These are phyloP conservation scores for Megalops atlanticus DNA, from an alignment of 2,113 vertebrate genomes.

Conservation along the genomic window DNA sequence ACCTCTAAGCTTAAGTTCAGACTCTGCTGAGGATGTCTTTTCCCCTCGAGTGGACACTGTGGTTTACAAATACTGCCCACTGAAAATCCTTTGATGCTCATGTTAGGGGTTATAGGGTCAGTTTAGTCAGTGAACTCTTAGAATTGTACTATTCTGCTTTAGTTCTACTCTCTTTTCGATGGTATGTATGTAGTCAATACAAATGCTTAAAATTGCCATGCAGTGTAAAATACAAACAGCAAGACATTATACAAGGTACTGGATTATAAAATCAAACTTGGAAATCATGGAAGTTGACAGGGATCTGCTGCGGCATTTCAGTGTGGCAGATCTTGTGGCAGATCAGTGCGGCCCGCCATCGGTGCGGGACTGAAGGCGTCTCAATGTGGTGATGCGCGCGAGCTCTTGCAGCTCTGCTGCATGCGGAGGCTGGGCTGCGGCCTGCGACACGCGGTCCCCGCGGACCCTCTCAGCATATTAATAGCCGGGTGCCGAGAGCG, in stretches of 20 bases:
- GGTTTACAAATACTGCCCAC: background rate
- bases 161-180: too few relatives aligned
- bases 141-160: too few relatives aligned
- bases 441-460: conserved; percentile 26
- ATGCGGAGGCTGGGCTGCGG: background rate
- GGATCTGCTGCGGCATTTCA: background rate
- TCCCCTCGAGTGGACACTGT: background rate
- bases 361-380: too few relatives aligned
- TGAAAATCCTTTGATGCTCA: too few relatives aligned
- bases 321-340: too few relatives aligned
- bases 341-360: too few relatives aligned
- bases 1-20: background rate
- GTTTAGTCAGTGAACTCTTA: too few relatives aligned
- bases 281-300: background rate
- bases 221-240: background rate
- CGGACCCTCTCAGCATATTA: conserved; percentile 43
- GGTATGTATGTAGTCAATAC: background rate
- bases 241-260: background rate
- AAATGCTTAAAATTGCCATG: background rate
- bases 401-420: background rate
- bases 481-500: conserved; percentile 29
- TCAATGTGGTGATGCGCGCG: too few relatives aligned
- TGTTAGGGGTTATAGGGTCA: background rate
- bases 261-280: background rate
- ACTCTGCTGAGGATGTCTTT: background rate